phyloP scores from a whole-genome alignment of 2,797 vertebrate species.

The Bovichtus diacanthus region DNA sequence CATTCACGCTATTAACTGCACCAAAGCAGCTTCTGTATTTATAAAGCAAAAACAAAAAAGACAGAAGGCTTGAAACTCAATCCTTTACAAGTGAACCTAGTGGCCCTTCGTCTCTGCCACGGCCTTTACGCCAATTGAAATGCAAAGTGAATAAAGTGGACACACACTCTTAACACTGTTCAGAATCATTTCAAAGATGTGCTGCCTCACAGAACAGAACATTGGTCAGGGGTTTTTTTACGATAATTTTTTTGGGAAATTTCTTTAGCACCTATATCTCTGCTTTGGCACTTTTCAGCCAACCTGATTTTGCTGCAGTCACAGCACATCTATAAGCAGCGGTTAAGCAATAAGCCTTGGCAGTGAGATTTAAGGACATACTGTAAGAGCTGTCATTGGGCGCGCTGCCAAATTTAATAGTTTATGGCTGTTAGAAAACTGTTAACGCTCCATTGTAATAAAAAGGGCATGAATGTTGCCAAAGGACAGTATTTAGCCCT shows the following conservation, averaged over 20 bases:
- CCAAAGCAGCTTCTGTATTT: background rate
- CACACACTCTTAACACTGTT: background rate
- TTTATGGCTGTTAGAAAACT: conserved; percentile 46
- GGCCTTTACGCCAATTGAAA: background rate
- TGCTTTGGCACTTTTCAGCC: background rate
- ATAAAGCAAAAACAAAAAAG: background rate
- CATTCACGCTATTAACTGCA: background rate
- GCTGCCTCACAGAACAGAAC: conserved; percentile 3
- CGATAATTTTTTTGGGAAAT: no score
- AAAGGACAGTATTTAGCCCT: background rate
- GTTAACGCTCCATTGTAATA: conserved; percentile 12
- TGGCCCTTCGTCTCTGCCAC: background rate
- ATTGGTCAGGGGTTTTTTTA: background rate
- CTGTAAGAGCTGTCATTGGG: background rate
- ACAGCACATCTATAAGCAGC: conserved; percentile 1
- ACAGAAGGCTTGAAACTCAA: background rate
- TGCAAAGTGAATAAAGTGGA: conserved; percentile 5
- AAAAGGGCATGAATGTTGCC: conserved; percentile 21
- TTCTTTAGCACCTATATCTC: background rate
- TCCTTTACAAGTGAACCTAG: background rate
- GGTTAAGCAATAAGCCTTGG: conserved; percentile 28
- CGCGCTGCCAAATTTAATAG: conserved; percentile 31
- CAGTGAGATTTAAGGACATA: conserved; percentile 20
- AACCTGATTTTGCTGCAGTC: background rate
- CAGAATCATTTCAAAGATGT: background rate